Base-by-base conservation (phyloP, 2,888 invertebrate species). In the Sinodicranocentrus sp. region DNA sequence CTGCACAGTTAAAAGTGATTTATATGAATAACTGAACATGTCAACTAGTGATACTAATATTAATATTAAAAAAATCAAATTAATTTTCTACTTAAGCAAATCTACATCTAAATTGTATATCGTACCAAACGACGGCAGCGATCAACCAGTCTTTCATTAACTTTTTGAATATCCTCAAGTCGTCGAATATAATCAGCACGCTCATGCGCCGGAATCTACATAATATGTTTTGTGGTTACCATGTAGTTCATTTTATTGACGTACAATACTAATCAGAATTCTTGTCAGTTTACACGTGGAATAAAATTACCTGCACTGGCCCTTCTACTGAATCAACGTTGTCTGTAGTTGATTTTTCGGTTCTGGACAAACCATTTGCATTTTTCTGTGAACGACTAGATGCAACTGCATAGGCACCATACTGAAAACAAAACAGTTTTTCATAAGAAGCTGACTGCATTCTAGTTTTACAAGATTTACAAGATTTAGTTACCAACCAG, bases 381-480 rank as follows among this genome's bases (percentile, higher is more conserved):
- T 28, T 68, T 71, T 76, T 67, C 19, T 44, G 63, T 15, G 82
- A 59, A 21, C 82, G 82, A 82, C 82, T 82, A 82, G 82, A 82
- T 21, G 82, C 70, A 25, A 82, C 70, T 13, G 82, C 82, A 71
- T 82, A 82, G 76, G 82, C 82, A 76, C 82, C 82, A 48, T 71
- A 82, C 82, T 82, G 23, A 57, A 80, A 33, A 39, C 19, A 39
- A 63, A n/a, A 28, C 63, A 13, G 15, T n/a, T 33, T 1, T 19
- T 19, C 13, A 13, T 25, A 6, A 54, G 54, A 3, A 3, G 54
- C 19, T 3, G 8, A 57, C 19, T 21, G 23, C 23, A 57, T 21
- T 6, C 5, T 57, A 23, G 23, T 57, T 25, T 76, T 65, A 39
- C 8, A 6, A 39, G 13, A 52, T 17, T 13, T 13, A n/a, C 13